Evolutionary conservation across 2,888 invertebrate genomes (phyloP).

Genomic region (Clitarchus hookeri): DNA sequence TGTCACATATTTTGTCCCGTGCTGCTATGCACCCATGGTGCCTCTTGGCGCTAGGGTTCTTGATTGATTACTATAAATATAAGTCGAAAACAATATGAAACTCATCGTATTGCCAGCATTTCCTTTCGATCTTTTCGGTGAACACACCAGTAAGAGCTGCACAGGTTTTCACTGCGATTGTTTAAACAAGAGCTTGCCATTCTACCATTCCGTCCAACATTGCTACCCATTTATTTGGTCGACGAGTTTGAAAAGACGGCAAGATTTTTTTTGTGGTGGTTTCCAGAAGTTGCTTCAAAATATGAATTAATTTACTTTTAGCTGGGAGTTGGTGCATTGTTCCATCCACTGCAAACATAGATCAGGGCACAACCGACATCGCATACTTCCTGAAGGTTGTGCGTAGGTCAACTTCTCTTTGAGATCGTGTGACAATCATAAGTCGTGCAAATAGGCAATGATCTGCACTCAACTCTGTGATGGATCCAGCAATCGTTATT

Average conservation of each 20-base stretch:
- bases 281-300: background rate
- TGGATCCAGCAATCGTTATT: background rate
- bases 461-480: background rate
- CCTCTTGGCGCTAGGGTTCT: too few relatives aligned
- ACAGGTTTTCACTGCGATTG: constrained; percentile 6
- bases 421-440: constrained; percentile 18
- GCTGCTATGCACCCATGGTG: too few relatives aligned
- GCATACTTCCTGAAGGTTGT: constrained; percentile 16
- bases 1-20: too few relatives aligned
- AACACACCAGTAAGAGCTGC: background rate
- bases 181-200: background rate
- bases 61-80: too few relatives aligned
- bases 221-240: constrained; percentile 2
- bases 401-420: constrained; percentile 18
- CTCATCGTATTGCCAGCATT: constrained; percentile 23
- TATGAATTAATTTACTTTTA: constrained; percentile 12
- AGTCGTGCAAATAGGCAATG: background rate
- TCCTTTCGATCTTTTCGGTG: constrained; percentile 17
- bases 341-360: constrained; percentile 5
- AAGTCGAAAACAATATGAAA: constrained; percentile 12
- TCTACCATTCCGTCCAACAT: background rate
- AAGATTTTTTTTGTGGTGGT: background rate
- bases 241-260: background rate
- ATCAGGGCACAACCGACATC: background rate
- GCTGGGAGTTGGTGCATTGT: background rate